Evolutionary conservation across 2,888 invertebrate genomes (phyloP), one percentile per base, ranked within the genome.

Genomic region (Lasioglossum vierecki): DNA sequence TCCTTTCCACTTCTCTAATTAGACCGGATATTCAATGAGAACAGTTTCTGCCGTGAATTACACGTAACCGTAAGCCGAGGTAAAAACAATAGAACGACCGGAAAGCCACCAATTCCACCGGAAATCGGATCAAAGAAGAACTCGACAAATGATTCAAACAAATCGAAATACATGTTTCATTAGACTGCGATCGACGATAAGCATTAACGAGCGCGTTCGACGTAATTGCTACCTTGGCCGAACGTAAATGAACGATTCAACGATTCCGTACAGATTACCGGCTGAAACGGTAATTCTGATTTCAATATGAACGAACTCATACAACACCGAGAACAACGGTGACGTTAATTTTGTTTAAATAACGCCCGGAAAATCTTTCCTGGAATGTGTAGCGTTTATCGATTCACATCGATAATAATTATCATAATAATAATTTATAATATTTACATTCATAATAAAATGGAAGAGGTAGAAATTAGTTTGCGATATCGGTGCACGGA

Each of bases 91-190:
- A 2, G 30, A 15, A 30, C 26, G 15, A 30, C 15, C 26, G 60
- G 15, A 30, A 60, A 60, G 26, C 30, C 63, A 15, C 6, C 8
- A 63, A 63, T 63, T 63, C 18, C 6, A 30, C 15, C 63, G 30
- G 13, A 63, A 63, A 63, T 8, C 15, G 63, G 18, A 63, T 57
- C 6, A 15, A 30, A 63, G 30, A 30, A 63, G 26, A 30, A 46
- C 68, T 70, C 44, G 22, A 49, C 68, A 66, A 46, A 35, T 39
- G 39, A 39, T 39, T 39, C 63, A 53, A 83, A 70, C 73, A 46
- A 68, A n/a, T 53, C 30, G 39, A 8, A 18, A 22, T 78, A 60
- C 35, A 60, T 60, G 75, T 74, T 60, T 83, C 84, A 78, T 83
- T 83, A 77, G n/a, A 60, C n/a, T 49, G 73, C 49, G 60, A 77